Evolutionary conservation across 2,797 vertebrate genomes (phyloP).

Genomic region (Hydrolagus colliei): DNA sequence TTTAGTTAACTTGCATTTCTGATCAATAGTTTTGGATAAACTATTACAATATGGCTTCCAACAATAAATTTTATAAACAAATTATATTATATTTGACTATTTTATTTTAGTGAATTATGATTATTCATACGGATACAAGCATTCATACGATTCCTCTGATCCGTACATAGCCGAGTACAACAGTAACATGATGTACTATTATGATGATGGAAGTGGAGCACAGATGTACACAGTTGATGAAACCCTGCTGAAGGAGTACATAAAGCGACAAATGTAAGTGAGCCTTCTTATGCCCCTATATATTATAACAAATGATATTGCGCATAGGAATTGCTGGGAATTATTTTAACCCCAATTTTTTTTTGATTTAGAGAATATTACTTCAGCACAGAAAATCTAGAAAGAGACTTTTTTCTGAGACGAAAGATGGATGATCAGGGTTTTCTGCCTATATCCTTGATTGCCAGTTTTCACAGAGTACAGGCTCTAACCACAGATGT

Average conservation of each 20-base stretch:
- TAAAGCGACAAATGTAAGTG: slow-evolving; percentile 91
- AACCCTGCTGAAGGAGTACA: slow-evolving; percentile 84
- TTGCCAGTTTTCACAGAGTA: slow-evolving; percentile 85
- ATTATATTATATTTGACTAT: neutral
- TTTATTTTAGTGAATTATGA: slow-evolving; percentile 68
- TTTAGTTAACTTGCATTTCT: too few relatives aligned
- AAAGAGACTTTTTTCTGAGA: slow-evolving; percentile 88
- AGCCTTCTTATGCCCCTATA: slow-evolving; percentile 25
- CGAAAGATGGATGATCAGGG: slow-evolving; percentile 88
- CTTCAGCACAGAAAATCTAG: slow-evolving; percentile 91
- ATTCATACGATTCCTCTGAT: slow-evolving; percentile 57
- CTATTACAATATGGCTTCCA: neutral
- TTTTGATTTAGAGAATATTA: slow-evolving; percentile 80
- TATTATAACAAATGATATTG: slow-evolving; percentile 1
- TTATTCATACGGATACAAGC: slow-evolving; percentile 63
- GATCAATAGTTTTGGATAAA: too few relatives aligned
- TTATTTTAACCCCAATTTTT: slow-evolving; percentile 37
- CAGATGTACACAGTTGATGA: slow-evolving; percentile 89
- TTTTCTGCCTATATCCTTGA: slow-evolving; percentile 84
- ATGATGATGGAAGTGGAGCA: slow-evolving; percentile 73
- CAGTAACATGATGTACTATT: slow-evolving; percentile 83
- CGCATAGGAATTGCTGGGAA: slow-evolving; percentile 17
- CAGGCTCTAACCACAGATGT: slow-evolving; percentile 86
- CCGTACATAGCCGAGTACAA: slow-evolving; percentile 58
- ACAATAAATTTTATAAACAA: neutral